Base-by-base conservation (phyloP, 2,888 invertebrate genomes). In the Zhengitettix transpicula region DNA sequence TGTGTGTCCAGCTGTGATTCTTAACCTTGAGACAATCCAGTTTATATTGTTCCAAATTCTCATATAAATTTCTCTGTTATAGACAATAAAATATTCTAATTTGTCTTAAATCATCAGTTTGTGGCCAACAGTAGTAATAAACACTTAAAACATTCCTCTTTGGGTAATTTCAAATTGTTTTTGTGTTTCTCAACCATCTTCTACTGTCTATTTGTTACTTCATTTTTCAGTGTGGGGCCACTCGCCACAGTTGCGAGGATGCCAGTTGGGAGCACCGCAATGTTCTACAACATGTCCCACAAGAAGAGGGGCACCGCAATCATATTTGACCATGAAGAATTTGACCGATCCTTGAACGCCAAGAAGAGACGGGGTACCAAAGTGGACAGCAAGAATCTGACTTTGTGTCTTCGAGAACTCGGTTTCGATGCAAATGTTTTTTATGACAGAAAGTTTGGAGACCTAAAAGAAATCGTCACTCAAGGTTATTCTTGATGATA, bases 261-360 rank as follows among this genome's bases (percentile, higher is more conserved):
- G 84, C 80, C 85, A 10, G 79, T 80, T 1, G 69, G 69, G 66
- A 70, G 68, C 66, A 68, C 86, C 71, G 84, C 86, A 1, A 75
- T 79, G 0, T 84, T 86, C 69, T 96, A 95, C 72, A 89, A 88
- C 66, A 95, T 95, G 93, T 81, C 82, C 67, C 89, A 93, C 71
- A 78, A 81, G 65, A 78, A 81, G 63, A 81, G 94, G 60, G 95
- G 96, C 7, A 73, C 83, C 65, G 94, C 94, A 5, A 72, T 93
- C 16, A 89, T 96, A 68, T 91, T 96, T 69, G 96, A 95, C 71
- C 94, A 96, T 71, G 89, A 89, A 73, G 75, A 79, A 68, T 96
- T 95, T 69, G 82, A 83, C 12, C 65, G 67, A 28, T 28, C 28
- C 28, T 66, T 64, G 52, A 66, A 59, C 68, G 72, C 89, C 60